Percentiles rank a stretch among this genome's conserved stretches.
Conservation (phyloP, 2,888 invertebrate genomes). For the Campoletis raptor region DNA sequence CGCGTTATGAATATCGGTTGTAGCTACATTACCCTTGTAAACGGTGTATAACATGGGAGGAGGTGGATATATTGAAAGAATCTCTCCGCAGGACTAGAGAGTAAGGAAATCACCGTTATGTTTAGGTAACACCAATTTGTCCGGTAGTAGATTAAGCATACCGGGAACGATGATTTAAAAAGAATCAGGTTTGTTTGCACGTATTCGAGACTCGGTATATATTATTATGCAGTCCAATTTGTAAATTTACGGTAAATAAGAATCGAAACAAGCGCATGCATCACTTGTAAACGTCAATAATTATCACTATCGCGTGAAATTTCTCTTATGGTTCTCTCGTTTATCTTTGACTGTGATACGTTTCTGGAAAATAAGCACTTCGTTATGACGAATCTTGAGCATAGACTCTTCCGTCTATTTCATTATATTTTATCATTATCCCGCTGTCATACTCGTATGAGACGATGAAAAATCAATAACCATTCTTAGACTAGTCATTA, state of each 20-base stretch:
- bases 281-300: not conserved
- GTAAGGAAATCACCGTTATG: conserved; percentile 12
- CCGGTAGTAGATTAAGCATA: not conserved
- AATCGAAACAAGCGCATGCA: conserved; percentile 10
- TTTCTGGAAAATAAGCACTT: conserved; percentile 39
- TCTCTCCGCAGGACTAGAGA: not conserved
- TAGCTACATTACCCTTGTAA: conserved; percentile 77
- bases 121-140: conserved; percentile 8
- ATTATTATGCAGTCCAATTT: conserved; percentile 11
- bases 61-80: conserved; percentile 56
- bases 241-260: not conserved
- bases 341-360: conserved; percentile 73
- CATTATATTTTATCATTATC: not conserved
- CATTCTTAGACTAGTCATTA: conserved; percentile 58
- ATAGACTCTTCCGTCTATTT: conserved; percentile 21
- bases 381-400: conserved; percentile 6
- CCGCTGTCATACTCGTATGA: conserved; percentile 9
- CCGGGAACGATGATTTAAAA: not conserved
- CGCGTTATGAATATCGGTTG: conserved; percentile 79
- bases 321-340: conserved; percentile 31
- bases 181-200: not conserved
- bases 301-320: not conserved
- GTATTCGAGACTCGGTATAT: conserved; percentile 8
- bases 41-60: conserved; percentile 76
- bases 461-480: not conserved